Percentiles rank a stretch among this genome's conserved stretches.
Evolutionary conservation across 2,797 vertebrate genomes (phyloP).

Genomic region (Simalia tracyae): DNA sequence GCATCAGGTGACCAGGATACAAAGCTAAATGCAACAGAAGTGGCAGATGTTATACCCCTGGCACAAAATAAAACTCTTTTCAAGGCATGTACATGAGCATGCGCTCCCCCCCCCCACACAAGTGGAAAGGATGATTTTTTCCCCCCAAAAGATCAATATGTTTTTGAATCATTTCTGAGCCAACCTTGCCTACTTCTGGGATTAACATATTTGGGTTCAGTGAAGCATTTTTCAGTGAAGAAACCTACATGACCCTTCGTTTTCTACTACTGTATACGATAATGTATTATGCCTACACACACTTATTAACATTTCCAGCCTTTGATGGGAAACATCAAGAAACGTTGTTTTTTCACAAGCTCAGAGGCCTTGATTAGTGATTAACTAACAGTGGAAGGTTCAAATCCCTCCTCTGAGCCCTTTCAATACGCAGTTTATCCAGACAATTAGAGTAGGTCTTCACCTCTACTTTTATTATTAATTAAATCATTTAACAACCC

Average conservation of each 20-base stretch:
- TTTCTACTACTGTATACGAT: background rate
- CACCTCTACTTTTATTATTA: constrained; percentile 32
- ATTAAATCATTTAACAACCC: no score
- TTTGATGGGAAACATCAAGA: constrained; percentile 2
- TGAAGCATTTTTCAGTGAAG: constrained; percentile 17
- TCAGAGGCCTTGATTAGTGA: background rate
- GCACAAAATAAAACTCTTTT: background rate
- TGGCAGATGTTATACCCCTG: background rate
- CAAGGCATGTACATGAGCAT: background rate
- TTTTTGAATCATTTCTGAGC: background rate
- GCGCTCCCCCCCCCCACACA: no score
- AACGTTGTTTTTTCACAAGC: background rate
- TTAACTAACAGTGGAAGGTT: constrained; percentile 3
- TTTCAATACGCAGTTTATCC: background rate
- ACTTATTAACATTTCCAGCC: background rate
- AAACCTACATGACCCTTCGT: background rate
- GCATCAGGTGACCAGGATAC: background rate
- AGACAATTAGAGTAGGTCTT: constrained; percentile 14
- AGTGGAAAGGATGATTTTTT: background rate
- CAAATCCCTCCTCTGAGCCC: background rate
- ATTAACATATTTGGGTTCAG: background rate
- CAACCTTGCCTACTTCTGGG: background rate
- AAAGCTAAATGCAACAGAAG: background rate
- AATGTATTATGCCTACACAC: background rate
- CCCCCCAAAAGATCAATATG: background rate